phyloP scores from a whole-genome alignment of 2,797 vertebrate genomes.

The Centroberyx gerrardi region DNA sequence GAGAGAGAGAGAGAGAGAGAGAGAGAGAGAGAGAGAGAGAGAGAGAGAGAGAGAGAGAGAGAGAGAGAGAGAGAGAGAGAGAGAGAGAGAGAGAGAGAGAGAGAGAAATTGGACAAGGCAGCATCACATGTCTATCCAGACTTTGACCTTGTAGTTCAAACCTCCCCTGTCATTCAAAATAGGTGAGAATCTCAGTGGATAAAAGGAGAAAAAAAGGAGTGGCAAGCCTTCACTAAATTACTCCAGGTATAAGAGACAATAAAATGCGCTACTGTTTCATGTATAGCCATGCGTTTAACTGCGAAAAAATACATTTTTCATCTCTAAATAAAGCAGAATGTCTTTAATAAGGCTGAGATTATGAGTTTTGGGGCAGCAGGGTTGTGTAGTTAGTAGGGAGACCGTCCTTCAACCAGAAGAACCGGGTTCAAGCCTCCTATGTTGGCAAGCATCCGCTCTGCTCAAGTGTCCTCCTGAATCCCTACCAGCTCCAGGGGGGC shows the following conservation, averaged over 20 bases:
- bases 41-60: slow-evolving; percentile 1
- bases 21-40: slow-evolving; percentile 18
- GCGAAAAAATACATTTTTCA: too few relatives aligned
- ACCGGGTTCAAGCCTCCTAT: too few relatives aligned
- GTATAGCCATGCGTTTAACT: too few relatives aligned
- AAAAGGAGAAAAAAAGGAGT: slow-evolving; percentile 1
- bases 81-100: slow-evolving; percentile 7
- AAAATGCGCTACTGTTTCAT: neutral
- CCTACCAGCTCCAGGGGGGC: too few relatives aligned
- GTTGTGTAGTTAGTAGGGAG: too few relatives aligned
- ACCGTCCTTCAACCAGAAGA: too few relatives aligned
- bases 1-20: slow-evolving; percentile 2
- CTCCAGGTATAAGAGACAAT: neutral
- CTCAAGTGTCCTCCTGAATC: too few relatives aligned
- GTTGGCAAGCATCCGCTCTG: too few relatives aligned
- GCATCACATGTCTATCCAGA: slow-evolving; percentile 15
- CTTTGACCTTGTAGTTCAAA: slow-evolving; percentile 37
- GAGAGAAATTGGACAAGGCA: slow-evolving; percentile 19
- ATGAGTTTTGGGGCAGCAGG: too few relatives aligned
- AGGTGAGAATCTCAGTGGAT: neutral
- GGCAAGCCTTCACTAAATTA: neutral
- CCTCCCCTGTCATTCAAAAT: slow-evolving; percentile 17
- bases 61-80: slow-evolving; percentile 4
- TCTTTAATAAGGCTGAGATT: too few relatives aligned
- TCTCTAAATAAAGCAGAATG: too few relatives aligned